Percentiles rank a stretch among this genome's conserved stretches.
These are phyloP conservation scores for Nemoura dubitans DNA, from an alignment of 2,888 invertebrate genomes.

Conservation along the genomic window DNA sequence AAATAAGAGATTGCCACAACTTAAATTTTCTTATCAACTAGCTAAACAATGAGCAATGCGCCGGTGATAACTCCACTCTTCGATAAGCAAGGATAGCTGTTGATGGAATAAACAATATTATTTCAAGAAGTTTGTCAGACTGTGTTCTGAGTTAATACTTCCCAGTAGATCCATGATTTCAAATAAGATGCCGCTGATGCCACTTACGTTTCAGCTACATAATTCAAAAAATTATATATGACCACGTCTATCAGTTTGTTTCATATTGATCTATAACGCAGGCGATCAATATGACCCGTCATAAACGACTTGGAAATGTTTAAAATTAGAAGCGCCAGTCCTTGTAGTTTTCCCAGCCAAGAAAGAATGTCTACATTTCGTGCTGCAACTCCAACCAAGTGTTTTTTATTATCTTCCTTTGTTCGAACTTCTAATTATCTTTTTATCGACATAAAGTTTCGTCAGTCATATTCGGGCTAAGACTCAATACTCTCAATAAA, in stretches of 20 bases:
- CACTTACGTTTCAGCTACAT: background rate
- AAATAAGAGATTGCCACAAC: background rate
- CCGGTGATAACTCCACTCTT: background rate
- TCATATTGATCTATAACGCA: background rate
- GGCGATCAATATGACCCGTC: conserved; percentile 3
- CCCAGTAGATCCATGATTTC: background rate
- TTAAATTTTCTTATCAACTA: background rate
- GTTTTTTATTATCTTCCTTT: background rate
- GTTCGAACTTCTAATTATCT: background rate
- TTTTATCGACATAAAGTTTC: background rate
- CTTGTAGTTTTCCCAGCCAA: background rate
- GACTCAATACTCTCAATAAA: background rate
- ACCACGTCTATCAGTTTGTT: background rate
- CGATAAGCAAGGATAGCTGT: background rate
- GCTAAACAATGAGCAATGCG: background rate
- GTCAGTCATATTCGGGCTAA: background rate
- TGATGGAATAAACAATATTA: background rate
- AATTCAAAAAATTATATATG: background rate
- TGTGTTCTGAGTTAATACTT: background rate
- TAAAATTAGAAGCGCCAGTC: background rate
- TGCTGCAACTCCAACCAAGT: background rate
- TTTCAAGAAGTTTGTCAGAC: background rate
- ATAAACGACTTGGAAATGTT: background rate
- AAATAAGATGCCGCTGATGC: background rate
- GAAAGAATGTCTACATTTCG: background rate